A percentile compares a stretch with the other conserved stretches of the same genome.
phyloP scores from a whole-genome alignment of 2,797 vertebrate species.

The Gymnothorax reevesii region DNA sequence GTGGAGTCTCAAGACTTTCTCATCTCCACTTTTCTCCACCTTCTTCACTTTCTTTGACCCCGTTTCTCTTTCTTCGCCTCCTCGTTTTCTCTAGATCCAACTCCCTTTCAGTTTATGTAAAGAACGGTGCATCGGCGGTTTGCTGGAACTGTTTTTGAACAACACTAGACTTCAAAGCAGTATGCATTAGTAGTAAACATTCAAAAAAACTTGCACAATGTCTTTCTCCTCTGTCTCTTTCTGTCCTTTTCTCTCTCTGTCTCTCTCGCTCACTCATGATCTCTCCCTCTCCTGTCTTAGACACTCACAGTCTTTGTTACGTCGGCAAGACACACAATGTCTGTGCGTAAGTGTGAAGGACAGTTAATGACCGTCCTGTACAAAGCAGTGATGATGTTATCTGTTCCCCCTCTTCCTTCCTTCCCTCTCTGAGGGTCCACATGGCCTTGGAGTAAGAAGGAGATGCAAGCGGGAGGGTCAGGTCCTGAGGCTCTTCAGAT shows the following conservation, averaged over 20 bases:
- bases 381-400: neutral
- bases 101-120: neutral
- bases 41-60: neutral
- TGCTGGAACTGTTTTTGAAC: neutral
- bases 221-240: neutral
- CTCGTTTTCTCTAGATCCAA: neutral
- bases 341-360: neutral
- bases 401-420: neutral
- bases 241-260: too few species aligned
- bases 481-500: slow-evolving; percentile 95
- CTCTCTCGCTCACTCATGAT: neutral
- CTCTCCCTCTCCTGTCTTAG: neutral
- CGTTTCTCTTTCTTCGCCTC: neutral
- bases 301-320: neutral
- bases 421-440: slow-evolving; percentile 76
- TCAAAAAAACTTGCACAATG: neutral
- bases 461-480: slow-evolving; percentile 89
- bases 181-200: neutral
- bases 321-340: neutral
- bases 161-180: neutral
- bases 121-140: neutral
- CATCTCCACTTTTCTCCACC: neutral
- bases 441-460: slow-evolving; percentile 97
- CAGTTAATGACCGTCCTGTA: neutral
- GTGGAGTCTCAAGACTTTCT: neutral